phyloP scores from a whole-genome alignment of 2,888 invertebrate genomes.

The Oegoconia quadripuncta region DNA sequence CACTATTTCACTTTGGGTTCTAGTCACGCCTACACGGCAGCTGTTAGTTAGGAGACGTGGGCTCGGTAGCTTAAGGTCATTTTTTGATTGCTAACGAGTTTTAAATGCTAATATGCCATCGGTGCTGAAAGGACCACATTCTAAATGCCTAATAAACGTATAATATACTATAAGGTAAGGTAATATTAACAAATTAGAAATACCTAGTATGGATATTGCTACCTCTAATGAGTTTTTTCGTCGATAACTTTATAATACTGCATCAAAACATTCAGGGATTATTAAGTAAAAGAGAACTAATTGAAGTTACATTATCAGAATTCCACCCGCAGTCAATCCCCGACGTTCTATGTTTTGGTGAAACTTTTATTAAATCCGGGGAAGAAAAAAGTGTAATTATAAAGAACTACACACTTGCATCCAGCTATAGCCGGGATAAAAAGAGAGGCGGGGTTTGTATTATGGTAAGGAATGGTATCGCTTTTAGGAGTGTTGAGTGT shows the following conservation, averaged over 20 bases:
- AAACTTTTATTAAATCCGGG: not conserved
- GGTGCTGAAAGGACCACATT: no score
- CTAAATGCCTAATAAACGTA: no score
- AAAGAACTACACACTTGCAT: not conserved
- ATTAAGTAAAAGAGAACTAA: no score
- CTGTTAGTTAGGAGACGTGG: conserved; percentile 7
- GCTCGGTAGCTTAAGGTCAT: conserved; percentile 1
- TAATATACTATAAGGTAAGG: no score
- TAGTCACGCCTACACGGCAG: conserved; percentile 6
- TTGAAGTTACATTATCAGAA: no score
- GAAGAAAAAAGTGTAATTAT: not conserved
- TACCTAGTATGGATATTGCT: not conserved
- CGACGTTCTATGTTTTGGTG: no score
- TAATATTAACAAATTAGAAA: not conserved
- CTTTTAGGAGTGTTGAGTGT: not conserved
- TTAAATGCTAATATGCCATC: not conserved
- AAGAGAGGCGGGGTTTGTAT: not conserved
- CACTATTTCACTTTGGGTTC: conserved; percentile 10
- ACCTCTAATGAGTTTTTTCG: no score
- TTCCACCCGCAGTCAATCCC: no score
- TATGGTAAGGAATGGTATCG: not conserved
- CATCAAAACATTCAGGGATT: no score
- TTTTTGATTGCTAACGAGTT: not conserved
- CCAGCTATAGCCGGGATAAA: not conserved
- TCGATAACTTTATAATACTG: no score